Conservation (phyloP, 2,888 invertebrate genomes). For the Alcis repandata region DNA sequence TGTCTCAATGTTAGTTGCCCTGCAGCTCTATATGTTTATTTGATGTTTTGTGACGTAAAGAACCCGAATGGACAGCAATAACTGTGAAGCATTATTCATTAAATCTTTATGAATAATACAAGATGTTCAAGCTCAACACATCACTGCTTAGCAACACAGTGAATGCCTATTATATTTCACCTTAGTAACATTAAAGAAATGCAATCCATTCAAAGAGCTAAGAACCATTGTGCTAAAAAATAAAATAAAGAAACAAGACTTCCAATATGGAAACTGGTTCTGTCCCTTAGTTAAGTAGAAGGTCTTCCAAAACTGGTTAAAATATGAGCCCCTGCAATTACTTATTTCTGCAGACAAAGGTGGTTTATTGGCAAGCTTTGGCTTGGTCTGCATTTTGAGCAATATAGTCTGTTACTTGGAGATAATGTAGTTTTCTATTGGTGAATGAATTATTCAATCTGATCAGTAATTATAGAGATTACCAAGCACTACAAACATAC, state of each 20-base stretch:
- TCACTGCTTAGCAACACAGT: slow-evolving; percentile 9
- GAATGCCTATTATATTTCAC: not conserved
- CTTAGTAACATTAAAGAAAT: slow-evolving; percentile 7
- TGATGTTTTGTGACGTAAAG: too few species aligned
- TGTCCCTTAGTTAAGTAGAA: slow-evolving; percentile 19
- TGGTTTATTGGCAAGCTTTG: not conserved
- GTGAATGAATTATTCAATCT: too few species aligned
- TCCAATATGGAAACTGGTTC: slow-evolving; percentile 24
- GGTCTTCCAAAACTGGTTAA: slow-evolving; percentile 26
- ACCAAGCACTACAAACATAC: too few species aligned
- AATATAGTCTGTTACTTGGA: too few species aligned
- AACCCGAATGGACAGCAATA: too few species aligned
- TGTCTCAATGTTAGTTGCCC: too few species aligned
- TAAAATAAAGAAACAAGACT: slow-evolving; percentile 25
- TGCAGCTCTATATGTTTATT: too few species aligned
- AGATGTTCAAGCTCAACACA: not conserved
- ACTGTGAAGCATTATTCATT: too few species aligned
- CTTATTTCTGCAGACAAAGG: not conserved
- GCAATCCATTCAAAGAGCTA: slow-evolving; percentile 12
- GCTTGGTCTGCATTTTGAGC: too few species aligned
- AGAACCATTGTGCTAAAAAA: slow-evolving; percentile 24
- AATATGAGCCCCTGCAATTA: not conserved
- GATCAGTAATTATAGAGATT: too few species aligned
- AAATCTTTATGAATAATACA: not conserved
- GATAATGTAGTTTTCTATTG: too few species aligned